Conservation (phyloP, 2,113 vertebrate genomes). For the Neoarius graeffei region DNA sequence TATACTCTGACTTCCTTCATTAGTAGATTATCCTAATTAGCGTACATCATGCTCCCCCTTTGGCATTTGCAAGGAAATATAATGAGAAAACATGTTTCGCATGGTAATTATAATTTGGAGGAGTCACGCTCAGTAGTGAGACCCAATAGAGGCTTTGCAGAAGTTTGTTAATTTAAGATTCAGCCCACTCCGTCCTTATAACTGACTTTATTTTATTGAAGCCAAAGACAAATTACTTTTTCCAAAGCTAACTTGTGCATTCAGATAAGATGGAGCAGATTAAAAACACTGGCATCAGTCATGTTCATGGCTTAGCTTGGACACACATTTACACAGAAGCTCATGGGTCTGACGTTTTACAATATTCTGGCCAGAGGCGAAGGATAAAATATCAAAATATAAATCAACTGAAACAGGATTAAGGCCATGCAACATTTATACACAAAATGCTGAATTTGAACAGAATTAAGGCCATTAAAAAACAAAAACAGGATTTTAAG, state of each 20-base stretch:
- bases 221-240: slow-evolving; percentile 18
- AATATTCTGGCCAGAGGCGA: neutral
- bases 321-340: neutral
- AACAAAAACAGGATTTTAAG: neutral
- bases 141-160: neutral
- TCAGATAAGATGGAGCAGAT: slow-evolving; percentile 33
- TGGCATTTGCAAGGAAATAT: neutral
- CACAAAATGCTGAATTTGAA: neutral
- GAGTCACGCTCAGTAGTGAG: neutral
- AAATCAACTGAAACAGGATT: neutral
- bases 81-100: neutral
- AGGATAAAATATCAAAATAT: neutral
- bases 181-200: slow-evolving; percentile 38
- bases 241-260: slow-evolving; percentile 15
- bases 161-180: slow-evolving; percentile 15
- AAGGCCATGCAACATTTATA: neutral
- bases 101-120: neutral
- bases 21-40: neutral
- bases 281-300: neutral
- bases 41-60: neutral
- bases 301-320: neutral
- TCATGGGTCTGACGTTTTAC: neutral
- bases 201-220: slow-evolving; percentile 51
- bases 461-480: slow-evolving; percentile 28
- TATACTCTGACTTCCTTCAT: neutral